A percentile compares a stretch with the other conserved stretches of the same genome.
Evolutionary conservation across 2,888 invertebrate genomes (phyloP).

Genomic region (Drosophila borborema): DNA sequence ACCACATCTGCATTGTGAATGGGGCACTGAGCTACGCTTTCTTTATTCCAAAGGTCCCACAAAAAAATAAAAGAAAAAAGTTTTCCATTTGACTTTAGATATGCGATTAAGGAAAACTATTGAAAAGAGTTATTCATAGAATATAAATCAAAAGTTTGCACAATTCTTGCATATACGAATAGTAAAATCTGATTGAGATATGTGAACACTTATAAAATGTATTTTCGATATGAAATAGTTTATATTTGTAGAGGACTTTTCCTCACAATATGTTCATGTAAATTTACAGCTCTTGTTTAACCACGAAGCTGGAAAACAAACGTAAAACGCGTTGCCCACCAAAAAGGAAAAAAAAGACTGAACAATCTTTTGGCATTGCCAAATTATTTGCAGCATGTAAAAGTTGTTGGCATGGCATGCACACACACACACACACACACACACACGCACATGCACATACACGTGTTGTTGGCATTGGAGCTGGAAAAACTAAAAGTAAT

Average conservation of each 20-base stretch:
- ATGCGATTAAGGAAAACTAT: slow-evolving; percentile 7
- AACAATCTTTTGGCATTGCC: slow-evolving; percentile 54
- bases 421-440: slow-evolving; percentile 13
- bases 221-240: not conserved
- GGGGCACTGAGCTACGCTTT: slow-evolving; percentile 16
- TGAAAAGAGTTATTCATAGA: not conserved
- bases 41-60: not conserved
- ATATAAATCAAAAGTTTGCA: not conserved
- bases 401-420: slow-evolving; percentile 29
- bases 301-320: slow-evolving; percentile 17
- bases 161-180: not conserved
- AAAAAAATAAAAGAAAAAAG: not conserved
- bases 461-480: slow-evolving; percentile 32
- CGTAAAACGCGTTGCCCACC: slow-evolving; percentile 31
- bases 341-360: slow-evolving; percentile 38
- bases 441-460: slow-evolving; percentile 17
- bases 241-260: not conserved
- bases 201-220: not conserved
- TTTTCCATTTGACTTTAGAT: slow-evolving; percentile 2
- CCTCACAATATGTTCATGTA: slow-evolving; percentile 54
- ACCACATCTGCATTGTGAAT: slow-evolving; percentile 6
- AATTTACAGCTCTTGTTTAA: slow-evolving; percentile 39
- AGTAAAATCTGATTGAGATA: not conserved
- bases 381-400: slow-evolving; percentile 58
- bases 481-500: slow-evolving; percentile 70